These are phyloP conservation scores for Neotragus pygmaeus DNA, from an alignment of 2,113 vertebrate species.

Conservation along the genomic window DNA sequence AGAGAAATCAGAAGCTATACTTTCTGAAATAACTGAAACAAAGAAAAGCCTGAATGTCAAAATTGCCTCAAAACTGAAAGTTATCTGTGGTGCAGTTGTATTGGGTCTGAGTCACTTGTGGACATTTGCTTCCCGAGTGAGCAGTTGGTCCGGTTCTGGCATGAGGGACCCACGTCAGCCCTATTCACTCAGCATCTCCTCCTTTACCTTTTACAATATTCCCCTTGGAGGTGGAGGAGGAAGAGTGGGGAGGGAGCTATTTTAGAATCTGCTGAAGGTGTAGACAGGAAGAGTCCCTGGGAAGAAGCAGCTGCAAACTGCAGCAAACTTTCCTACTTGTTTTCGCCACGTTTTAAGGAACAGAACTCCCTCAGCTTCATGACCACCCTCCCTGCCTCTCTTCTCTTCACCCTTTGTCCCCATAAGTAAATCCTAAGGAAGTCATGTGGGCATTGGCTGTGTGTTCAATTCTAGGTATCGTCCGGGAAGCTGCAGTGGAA, in stretches of 20 bases:
- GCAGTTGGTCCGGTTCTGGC: background rate
- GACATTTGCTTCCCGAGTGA: background rate
- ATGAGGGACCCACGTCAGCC: background rate
- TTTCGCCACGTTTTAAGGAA: background rate
- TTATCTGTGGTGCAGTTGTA: background rate
- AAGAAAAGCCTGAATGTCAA: background rate
- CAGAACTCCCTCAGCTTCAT: background rate
- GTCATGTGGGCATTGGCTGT: background rate
- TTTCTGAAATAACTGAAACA: background rate
- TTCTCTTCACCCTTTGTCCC: background rate
- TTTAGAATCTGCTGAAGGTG: background rate
- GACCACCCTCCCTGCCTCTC: background rate
- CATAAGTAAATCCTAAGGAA: background rate
- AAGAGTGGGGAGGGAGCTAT: accelerated
- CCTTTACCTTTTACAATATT: background rate
- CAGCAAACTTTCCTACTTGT: background rate
- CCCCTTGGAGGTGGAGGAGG: background rate
- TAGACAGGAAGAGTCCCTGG: background rate
- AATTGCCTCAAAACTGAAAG: background rate
- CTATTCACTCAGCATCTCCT: background rate
- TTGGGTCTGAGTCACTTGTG: background rate
- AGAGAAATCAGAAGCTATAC: background rate
- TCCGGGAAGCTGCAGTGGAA: background rate
- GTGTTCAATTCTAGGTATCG: accelerated
- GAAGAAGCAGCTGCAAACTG: background rate